These are phyloP conservation scores for Pangasius mekongensis DNA, from an alignment of 2,797 vertebrate species.

Conservation along the genomic window DNA sequence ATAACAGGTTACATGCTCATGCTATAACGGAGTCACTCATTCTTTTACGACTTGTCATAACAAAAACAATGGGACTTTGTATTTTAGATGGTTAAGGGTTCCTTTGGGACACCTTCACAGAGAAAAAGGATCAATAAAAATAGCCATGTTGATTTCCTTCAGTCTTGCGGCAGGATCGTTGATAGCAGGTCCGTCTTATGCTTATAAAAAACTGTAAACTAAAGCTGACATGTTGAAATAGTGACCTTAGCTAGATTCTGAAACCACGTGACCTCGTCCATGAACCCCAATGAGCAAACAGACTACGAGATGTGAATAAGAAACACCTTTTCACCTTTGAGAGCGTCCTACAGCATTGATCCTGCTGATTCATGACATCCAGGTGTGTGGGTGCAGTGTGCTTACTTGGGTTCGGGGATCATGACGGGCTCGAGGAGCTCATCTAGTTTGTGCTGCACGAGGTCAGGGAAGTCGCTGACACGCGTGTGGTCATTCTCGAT, in stretches of 20 bases:
- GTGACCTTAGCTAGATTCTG: not conserved
- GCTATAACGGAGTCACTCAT: not conserved
- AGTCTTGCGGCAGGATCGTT: not conserved
- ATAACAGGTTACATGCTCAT: not conserved
- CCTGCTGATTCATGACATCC: not conserved
- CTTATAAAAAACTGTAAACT: not conserved
- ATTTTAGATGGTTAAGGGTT: not conserved
- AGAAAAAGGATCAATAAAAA: not conserved
- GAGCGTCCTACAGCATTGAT: not conserved
- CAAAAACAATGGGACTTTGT: not conserved
- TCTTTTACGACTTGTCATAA: not conserved
- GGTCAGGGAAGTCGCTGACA: constrained; percentile 91
- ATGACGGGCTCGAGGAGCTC: constrained; percentile 95
- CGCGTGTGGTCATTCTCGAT: constrained; percentile 91
- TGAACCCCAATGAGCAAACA: not conserved
- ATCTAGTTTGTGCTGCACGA: constrained; percentile 96
- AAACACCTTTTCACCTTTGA: not conserved
- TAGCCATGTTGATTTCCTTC: not conserved
- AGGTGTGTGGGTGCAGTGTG: not conserved
- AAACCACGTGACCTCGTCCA: not conserved
- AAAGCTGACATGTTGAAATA: not conserved
- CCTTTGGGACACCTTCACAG: not conserved
- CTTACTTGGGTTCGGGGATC: constrained; percentile 95
- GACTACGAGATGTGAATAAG: not conserved
- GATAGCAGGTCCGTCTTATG: not conserved